Evolutionary conservation across 2,888 invertebrate genomes (phyloP), one percentile per base, ranked within the genome.

Genomic region (Pseudolycoriella hygida): DNA sequence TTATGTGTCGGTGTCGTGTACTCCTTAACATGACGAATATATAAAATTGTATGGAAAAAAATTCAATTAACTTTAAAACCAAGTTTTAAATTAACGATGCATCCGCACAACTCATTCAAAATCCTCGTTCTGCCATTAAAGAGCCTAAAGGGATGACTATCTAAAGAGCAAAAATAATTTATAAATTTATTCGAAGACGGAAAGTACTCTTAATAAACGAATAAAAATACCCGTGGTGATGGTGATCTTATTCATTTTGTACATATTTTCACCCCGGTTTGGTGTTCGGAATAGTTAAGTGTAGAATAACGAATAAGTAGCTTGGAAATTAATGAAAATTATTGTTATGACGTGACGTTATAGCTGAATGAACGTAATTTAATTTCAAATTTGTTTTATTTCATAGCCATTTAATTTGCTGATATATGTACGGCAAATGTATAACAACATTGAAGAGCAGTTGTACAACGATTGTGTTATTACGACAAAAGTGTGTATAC

Each of bases 81-180:
- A 25, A 25, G 25, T 25, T 34, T 34, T 34, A 34, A 34, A 34
- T 34, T 34, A 34, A 34, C 34, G 34, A 8, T 14, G 34, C 25
- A 25, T 25, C 25, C 25, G 8, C 34, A 14, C 34, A 34, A 12
- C 34, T 14, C 34, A 34, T 34, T 34, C 15, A 25, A 25, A 25
- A 34, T 34, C n/a, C 34, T 14, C 34, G 34, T 34, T 14, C n/a
- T 14, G 34, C 34, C 15, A 34, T 34, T 34, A 34, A 34, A 34
- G 34, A 34, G 34, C 34, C 34, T 34, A 34, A 25, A 34, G 34
- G 34, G 34, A 34, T 34, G 34, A 34, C 34, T 34, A 34, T 34
- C 34, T 34, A 34, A 34, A 34, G 34, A 34, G 34, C 34, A 34
- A 34, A 34, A 34, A 34, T 34, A 34, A 34, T 34, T 34, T 34